Conservation (phyloP, 2,888 invertebrate genomes). For the Lepidocyrtoides sp. region DNA sequence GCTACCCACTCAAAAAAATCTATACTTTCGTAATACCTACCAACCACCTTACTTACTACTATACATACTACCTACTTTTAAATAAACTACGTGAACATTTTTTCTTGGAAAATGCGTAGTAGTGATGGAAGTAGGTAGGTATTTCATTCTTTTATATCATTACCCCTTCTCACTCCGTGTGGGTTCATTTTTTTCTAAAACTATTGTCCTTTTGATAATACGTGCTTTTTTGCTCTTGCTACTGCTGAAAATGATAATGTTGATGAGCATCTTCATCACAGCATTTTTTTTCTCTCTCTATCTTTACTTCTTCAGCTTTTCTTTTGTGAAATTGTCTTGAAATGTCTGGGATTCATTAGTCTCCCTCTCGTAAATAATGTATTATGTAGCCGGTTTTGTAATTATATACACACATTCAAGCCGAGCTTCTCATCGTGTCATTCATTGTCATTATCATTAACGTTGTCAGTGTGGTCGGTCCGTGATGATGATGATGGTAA, state of each 20-base stretch:
- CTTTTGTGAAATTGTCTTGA: constrained; percentile 6
- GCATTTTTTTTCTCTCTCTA: no score
- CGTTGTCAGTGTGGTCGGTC: constrained; percentile 55
- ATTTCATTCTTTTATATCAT: not conserved
- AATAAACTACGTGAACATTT: not conserved
- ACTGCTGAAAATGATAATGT: constrained; percentile 34
- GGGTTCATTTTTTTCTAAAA: constrained; percentile 37
- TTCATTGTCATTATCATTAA: constrained; percentile 75
- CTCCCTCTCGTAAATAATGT: constrained; percentile 53
- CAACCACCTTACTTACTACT: not conserved
- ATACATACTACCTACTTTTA: not conserved
- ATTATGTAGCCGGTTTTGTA: constrained; percentile 34
- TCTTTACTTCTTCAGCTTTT: not conserved
- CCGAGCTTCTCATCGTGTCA: constrained; percentile 50
- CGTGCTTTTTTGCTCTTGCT: not conserved
- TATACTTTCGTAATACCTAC: no score
- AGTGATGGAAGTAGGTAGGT: not conserved
- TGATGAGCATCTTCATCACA: constrained; percentile 42
- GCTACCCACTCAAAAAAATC: not conserved
- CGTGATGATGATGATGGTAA: not conserved
- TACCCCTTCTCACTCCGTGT: constrained; percentile 12
- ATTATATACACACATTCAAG: constrained; percentile 54
- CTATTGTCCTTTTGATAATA: constrained; percentile 30
- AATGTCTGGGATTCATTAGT: constrained; percentile 55
- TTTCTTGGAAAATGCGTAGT: constrained; percentile 42